These are phyloP conservation scores for Orthonevra nobilis DNA, from an alignment of 2,888 invertebrate genomes.

Conservation along the genomic window DNA sequence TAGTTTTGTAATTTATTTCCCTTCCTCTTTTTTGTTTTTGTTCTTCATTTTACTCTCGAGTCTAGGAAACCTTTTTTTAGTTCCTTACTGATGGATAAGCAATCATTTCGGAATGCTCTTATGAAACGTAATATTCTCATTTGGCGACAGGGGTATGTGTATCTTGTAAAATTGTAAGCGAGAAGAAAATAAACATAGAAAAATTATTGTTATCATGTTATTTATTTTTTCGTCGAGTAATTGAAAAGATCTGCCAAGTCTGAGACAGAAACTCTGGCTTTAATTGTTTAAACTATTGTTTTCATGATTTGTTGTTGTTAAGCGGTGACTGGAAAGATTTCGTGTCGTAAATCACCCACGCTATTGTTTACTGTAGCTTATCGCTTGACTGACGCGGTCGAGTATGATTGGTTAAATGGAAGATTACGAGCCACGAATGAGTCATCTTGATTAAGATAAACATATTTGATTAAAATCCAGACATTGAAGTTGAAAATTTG, in stretches of 20 bases:
- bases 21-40: slow-evolving; percentile 5
- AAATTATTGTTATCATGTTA: slow-evolving; percentile 15
- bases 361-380: background rate
- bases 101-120: slow-evolving; percentile 7
- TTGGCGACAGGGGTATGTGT: slow-evolving; percentile 21
- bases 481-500: too few species aligned
- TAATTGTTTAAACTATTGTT: background rate
- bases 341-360: slow-evolving; percentile 10
- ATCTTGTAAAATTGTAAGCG: slow-evolving; percentile 30
- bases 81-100: too few species aligned
- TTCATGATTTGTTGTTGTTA: too few species aligned
- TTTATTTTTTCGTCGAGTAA: background rate
- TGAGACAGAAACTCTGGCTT: too few species aligned
- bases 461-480: too few species aligned
- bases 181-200: slow-evolving; percentile 35
- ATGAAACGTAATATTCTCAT: background rate
- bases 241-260: too few species aligned
- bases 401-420: slow-evolving; percentile 5
- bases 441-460: too few species aligned
- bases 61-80: slow-evolving; percentile 3
- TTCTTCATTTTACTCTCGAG: background rate
- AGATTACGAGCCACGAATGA: background rate
- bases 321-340: background rate
- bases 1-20: slow-evolving; percentile 65
- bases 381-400: slow-evolving; percentile 21